These are phyloP conservation scores for Caenorhabditis doughertyi DNA, from an alignment of 2,888 invertebrate genomes.

Conservation along the genomic window DNA sequence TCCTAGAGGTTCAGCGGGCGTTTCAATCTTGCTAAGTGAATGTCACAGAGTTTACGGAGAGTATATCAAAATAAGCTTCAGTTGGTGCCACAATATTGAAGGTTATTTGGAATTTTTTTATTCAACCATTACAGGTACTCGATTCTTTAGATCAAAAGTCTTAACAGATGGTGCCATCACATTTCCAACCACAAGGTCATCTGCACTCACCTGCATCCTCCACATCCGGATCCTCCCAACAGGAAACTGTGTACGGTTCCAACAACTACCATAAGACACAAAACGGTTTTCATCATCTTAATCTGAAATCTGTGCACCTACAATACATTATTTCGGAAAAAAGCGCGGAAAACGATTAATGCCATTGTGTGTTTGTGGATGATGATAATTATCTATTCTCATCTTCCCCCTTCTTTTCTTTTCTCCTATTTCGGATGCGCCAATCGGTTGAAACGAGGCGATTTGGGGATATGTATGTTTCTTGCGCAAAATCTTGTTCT, in stretches of 20 bases:
- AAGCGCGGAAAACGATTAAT: not conserved
- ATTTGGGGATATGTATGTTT: slow-evolving; percentile 3
- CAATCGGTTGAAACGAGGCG: slow-evolving; percentile 36
- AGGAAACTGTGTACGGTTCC: slow-evolving; percentile 41
- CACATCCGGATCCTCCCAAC: slow-evolving; percentile 39
- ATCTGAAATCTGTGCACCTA: not conserved
- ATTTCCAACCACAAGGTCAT: too few species aligned
- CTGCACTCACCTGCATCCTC: slow-evolving; percentile 51
- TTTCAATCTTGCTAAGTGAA: too few species aligned
- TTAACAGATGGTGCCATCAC: too few species aligned
- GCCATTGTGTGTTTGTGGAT: not conserved
- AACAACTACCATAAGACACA: slow-evolving; percentile 12
- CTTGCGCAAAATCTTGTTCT: slow-evolving; percentile 59
- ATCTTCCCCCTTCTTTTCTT: not conserved
- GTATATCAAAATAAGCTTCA: too few species aligned
- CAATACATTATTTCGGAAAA: slow-evolving; percentile 1
- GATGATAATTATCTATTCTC: slow-evolving; percentile 30
- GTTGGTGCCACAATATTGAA: too few species aligned
- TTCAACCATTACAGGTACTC: too few species aligned
- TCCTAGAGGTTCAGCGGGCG: too few species aligned
- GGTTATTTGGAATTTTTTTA: too few species aligned
- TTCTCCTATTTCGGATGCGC: slow-evolving; percentile 31
- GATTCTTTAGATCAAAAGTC: too few species aligned
- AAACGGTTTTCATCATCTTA: not conserved
- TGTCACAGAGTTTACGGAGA: too few species aligned